Base-by-base conservation (phyloP, 1,140 invertebrate genomes). In the Drosophila parvula region DNA sequence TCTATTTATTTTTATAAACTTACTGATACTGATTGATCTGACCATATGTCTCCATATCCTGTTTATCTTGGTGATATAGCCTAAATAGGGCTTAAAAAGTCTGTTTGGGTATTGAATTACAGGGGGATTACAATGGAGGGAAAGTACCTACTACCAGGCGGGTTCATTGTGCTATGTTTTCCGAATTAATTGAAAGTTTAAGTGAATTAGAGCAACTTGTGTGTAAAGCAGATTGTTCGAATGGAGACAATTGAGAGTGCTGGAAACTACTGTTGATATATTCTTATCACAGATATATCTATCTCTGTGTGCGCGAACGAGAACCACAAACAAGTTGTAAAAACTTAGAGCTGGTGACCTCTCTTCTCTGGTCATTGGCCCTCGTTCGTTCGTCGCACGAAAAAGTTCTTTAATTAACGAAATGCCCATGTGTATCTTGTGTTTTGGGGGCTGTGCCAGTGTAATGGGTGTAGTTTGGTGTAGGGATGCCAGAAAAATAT, bases 351-450 rank as follows among this genome's bases (percentile, higher is more conserved):
- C 22, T 55, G 58, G 56, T 82, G 79, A 82, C 77, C 77, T 65
- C 63, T 75, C 57, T 59, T 27, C 64, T 14, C 44, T 84, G 76
- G 81, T 82, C 71, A 73, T 64, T 84, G 71, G 57, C 78, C 81
- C 12, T 18, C 5, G 16, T 11, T 51, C 6, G 74, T 44, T 36
- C 34, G 63, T 47, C 30, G 32, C 55, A 71, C 51, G 38, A 70
- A 58, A 69, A 71, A 73, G 69, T 73, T 58, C 53, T 71, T 71
- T 73, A 73, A 73, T 73, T 73, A 73, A 73, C 69, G 45, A 48
- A 64, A 45, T 44, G 40, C 51, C 47, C 64, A 60, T 78, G 56
- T 78, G 32, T 38, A 10, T 41, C 10, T 60, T 45, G 38, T 43
- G 67, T n/a, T n/a, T n/a, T n/a, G n/a, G n/a, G n/a, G n/a, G 51